Percentiles rank a stretch among this genome's conserved stretches.
Evolutionary conservation across 2,113 vertebrate species (phyloP).

Genomic region (Garra rufa): DNA sequence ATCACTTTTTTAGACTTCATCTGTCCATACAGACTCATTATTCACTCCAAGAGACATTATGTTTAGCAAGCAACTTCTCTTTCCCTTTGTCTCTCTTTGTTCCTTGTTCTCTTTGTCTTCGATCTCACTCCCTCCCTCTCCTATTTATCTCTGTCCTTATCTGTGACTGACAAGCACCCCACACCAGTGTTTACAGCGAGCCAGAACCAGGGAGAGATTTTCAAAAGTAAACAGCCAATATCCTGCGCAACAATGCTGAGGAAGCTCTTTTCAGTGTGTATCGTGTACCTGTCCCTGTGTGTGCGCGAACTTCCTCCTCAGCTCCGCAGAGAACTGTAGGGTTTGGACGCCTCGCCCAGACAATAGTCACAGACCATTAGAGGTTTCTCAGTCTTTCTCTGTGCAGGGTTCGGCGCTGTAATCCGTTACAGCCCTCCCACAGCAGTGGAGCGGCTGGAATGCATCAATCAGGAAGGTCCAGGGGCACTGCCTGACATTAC

Average conservation of each 20-base stretch:
- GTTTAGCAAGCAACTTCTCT: constrained; percentile 69
- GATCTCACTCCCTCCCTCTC: constrained; percentile 23
- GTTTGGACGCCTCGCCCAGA: constrained; percentile 40
- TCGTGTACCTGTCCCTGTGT: constrained; percentile 11
- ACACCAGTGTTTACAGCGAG: constrained; percentile 49
- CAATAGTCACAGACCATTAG: constrained; percentile 43
- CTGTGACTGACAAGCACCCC: constrained; percentile 61
- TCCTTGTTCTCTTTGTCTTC: constrained; percentile 32
- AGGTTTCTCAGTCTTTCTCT: constrained; percentile 23
- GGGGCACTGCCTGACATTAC: constrained; percentile 23
- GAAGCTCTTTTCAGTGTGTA: constrained; percentile 57
- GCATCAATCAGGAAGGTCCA: constrained; percentile 73
- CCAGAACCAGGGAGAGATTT: constrained; percentile 60
- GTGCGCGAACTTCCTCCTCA: constrained; percentile 62
- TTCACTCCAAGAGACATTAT: constrained; percentile 63
- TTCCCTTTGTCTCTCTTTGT: constrained; percentile 50
- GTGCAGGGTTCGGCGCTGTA: constrained; percentile 11
- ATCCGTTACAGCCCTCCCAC: neutral
- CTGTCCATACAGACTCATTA: constrained; percentile 70
- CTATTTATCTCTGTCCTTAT: constrained; percentile 65
- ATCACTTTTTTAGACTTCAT: constrained; percentile 57
- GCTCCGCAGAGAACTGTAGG: constrained; percentile 62
- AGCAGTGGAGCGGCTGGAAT: constrained; percentile 57
- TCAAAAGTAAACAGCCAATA: constrained; percentile 75
- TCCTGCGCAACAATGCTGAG: constrained; percentile 63